Conservation (phyloP, 2,113 vertebrate genomes). For the Mirounga angustirostris region DNA sequence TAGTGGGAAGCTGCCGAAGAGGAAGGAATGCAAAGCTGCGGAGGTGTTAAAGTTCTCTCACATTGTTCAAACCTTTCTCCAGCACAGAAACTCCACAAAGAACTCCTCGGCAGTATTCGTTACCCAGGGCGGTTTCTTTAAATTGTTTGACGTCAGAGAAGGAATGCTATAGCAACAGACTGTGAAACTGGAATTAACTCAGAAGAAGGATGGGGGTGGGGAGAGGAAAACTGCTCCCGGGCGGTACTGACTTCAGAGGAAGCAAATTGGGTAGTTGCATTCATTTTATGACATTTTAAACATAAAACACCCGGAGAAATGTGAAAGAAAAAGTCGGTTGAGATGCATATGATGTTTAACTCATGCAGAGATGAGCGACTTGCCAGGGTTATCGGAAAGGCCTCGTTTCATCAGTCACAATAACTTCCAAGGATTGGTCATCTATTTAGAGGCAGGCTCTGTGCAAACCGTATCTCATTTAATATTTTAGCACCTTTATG, state of each 20-base stretch:
- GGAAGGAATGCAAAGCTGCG: not conserved
- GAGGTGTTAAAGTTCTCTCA: conserved; percentile 46
- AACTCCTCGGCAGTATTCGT: conserved; percentile 69
- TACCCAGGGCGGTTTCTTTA: conserved; percentile 82
- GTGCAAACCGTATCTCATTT: not conserved
- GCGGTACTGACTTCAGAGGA: conserved; percentile 68
- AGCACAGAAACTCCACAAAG: conserved; percentile 60
- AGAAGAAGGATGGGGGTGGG: conserved; percentile 84
- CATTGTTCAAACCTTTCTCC: conserved; percentile 47
- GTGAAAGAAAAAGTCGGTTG: not conserved
- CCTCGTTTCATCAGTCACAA: not conserved
- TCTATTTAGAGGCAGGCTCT: not conserved
- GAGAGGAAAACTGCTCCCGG: conserved; percentile 74
- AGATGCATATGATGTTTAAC: not conserved
- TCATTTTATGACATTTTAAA: conserved; percentile 71
- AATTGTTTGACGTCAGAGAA: conserved; percentile 89
- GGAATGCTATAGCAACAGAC: conserved; percentile 90
- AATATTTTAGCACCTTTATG: not conserved
- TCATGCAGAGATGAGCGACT: not conserved
- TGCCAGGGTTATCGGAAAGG: conserved; percentile 16
- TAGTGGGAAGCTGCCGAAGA: conserved; percentile 23
- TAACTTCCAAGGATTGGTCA: not conserved
- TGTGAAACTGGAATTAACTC: conserved; percentile 88
- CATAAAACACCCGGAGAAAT: conserved; percentile 51
- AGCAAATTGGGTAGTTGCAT: conserved; percentile 73